These are phyloP conservation scores for Gadopsis bispinosus DNA, from an alignment of 2,797 vertebrate species.

Conservation along the genomic window DNA sequence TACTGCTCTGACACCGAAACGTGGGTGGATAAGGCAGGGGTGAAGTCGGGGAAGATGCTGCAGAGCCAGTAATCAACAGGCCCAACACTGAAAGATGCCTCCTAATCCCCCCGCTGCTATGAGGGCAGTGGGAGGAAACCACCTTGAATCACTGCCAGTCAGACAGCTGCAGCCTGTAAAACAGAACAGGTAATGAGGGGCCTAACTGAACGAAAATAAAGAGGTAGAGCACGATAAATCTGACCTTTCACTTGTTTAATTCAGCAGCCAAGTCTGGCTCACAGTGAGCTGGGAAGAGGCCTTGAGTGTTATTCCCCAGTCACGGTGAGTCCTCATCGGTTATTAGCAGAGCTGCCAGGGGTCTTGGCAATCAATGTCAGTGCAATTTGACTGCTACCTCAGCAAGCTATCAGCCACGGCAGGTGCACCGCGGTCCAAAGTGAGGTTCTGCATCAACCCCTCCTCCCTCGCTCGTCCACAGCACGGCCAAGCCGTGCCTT, in stretches of 20 bases:
- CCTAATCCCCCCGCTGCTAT: slow-evolving; percentile 53
- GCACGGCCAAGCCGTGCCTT: slow-evolving; percentile 1
- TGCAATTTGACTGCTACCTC: background rate
- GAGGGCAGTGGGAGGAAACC: slow-evolving; percentile 42
- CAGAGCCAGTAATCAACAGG: slow-evolving; percentile 47
- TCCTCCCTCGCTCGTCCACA: background rate
- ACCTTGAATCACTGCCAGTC: slow-evolving; percentile 45
- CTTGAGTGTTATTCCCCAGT: background rate
- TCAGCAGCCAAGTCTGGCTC: slow-evolving; percentile 18
- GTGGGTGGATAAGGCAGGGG: slow-evolving; percentile 26
- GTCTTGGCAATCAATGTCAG: background rate
- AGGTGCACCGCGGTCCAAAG: background rate
- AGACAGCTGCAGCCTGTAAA: slow-evolving; percentile 30
- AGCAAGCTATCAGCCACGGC: background rate
- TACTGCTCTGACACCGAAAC: slow-evolving; percentile 38
- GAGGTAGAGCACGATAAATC: background rate
- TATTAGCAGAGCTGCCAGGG: background rate
- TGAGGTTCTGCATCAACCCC: background rate
- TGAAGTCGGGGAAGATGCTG: slow-evolving; percentile 23
- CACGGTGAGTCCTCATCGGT: background rate
- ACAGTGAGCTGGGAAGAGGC: slow-evolving; percentile 4
- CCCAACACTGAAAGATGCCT: slow-evolving; percentile 39
- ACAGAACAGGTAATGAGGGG: slow-evolving; percentile 30
- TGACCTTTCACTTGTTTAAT: slow-evolving; percentile 33
- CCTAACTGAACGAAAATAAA: slow-evolving; percentile 30